Percentiles rank a stretch among this genome's conserved stretches.
Evolutionary conservation across 2,888 invertebrate genomes (phyloP).

Genomic region (Gymnocheta viridis): DNA sequence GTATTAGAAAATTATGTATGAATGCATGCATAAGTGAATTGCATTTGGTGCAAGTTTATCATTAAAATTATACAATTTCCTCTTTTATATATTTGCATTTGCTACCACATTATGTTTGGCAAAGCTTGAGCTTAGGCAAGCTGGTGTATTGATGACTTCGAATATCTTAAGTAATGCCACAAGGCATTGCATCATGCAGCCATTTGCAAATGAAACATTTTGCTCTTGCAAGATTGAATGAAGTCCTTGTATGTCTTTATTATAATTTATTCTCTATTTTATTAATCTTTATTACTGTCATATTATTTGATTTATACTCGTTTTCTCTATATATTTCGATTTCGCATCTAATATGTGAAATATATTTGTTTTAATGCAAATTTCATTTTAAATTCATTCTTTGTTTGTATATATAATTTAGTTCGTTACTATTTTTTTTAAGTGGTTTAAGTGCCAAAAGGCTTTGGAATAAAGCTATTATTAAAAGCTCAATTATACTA

Average conservation of each 20-base stretch:
- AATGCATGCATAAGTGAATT: conserved; percentile 26
- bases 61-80: conserved; percentile 49
- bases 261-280: not conserved
- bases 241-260: not conserved
- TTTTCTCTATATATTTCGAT: not conserved
- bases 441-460: conserved; percentile 15
- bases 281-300: not conserved
- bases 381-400: conserved; percentile 26
- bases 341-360: not conserved
- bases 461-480: conserved; percentile 21
- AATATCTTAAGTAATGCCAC: not conserved
- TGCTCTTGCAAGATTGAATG: not conserved
- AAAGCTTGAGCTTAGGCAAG: not conserved
- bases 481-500: conserved; percentile 31
- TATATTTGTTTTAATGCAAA: not conserved
- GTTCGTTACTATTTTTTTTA: conserved; percentile 26
- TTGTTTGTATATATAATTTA: conserved; percentile 27
- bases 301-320: conserved; percentile 18
- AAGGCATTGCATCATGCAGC: too few relatives aligned
- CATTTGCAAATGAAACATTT: not conserved
- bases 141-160: not conserved
- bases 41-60: conserved; percentile 37
- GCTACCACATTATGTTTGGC: not conserved
- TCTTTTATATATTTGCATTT: conserved; percentile 9
- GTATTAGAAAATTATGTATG: conserved; percentile 43